Base-by-base conservation (phyloP, 2,888 invertebrate species). In the Cataglyphis livida region DNA sequence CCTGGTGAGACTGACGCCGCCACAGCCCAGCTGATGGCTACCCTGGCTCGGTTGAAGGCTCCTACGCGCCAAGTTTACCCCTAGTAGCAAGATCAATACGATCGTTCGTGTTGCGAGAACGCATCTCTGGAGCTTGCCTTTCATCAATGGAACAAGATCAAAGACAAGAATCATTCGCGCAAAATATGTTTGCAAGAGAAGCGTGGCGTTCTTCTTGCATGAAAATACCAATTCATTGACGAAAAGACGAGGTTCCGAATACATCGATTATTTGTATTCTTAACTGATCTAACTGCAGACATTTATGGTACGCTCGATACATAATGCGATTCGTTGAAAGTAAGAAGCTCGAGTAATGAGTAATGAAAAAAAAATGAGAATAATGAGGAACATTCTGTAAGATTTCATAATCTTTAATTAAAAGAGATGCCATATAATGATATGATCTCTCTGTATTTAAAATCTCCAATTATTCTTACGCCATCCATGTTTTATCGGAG, bases 1-100 rank as follows among this genome's bases (percentile, higher is more conserved):
- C 61, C 95, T 97, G 89, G 98, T 97, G 35, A 97, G 97, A 93
- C 95, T 98, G 78, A 96, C 96, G 91, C 96, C 96, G 87, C 96
- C 96, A 0, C 96, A 96, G 84, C 93, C 93, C 87, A 97, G 97
- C 96, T 97, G 97, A 97, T 97, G 96, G 96, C 93, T 94, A 81
- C 92, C 93, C 21, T 94, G 94, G 94, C 92, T 94, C 91, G 93
- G 94, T 85, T 94, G 91, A 92, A 81, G 85, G 64, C 64, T 76
- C 65, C 15, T 61, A 35, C 78, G 59, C 44, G 70, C 59, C 78
- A 70, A 59, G 41, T 32, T 79, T 57, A 57, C 18, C 0, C 18
- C 35, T 48, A 61, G n/a, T 51, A 51, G 21, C 48, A 62, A 78
- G 38, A 25, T 70, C 70, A 54, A 54, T 74, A 61, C 48, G 65